Percentiles rank a stretch among this genome's conserved stretches.
Evolutionary conservation across 2,797 vertebrate genomes (phyloP).

Genomic region (Lacerta bilineata): DNA sequence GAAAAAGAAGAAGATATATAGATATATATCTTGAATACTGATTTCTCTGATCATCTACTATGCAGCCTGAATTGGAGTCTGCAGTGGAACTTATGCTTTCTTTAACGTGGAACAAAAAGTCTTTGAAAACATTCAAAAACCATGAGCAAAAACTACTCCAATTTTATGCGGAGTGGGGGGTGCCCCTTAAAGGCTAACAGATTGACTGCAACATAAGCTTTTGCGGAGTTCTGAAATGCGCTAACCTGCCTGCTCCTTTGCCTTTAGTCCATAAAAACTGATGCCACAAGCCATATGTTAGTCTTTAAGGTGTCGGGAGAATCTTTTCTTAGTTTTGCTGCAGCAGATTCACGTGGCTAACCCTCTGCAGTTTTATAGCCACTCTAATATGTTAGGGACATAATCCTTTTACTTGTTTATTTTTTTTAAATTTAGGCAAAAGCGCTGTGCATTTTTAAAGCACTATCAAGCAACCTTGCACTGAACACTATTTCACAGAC

Average conservation of each 20-base stretch:
- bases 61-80: not conserved
- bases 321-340: not conserved
- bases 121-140: not conserved
- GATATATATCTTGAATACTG: constrained; percentile 17
- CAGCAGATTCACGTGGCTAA: not conserved
- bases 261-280: not conserved
- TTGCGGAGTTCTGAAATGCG: not conserved
- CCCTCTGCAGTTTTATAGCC: not conserved
- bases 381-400: not conserved
- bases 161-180: not conserved
- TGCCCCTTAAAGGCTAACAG: not conserved
- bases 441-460: not conserved
- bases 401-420: not conserved
- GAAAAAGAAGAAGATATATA: constrained; percentile 7
- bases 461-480: not conserved
- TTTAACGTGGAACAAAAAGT: not conserved
- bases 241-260: no score
- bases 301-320: not conserved
- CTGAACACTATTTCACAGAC: not conserved
- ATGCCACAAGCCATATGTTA: not conserved
- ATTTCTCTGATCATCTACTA: not conserved
- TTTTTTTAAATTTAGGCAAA: not conserved
- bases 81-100: not conserved
- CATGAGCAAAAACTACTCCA: not conserved
- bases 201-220: not conserved